These are phyloP conservation scores for Drosophila ogumai DNA, from an alignment of 1,140 invertebrate genomes.

Conservation along the genomic window DNA sequence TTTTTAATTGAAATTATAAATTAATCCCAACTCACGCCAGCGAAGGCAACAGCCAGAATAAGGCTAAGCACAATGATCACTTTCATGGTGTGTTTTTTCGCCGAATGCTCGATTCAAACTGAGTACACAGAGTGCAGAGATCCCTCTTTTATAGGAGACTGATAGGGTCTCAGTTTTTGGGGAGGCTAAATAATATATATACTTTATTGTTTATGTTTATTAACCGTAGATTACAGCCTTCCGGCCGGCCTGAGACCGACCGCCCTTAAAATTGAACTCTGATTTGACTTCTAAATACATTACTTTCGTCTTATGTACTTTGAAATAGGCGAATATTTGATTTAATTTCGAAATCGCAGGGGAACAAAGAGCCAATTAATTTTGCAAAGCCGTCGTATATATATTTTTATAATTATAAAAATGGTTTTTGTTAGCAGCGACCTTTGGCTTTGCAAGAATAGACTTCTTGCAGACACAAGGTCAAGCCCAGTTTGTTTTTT, in stretches of 20 bases:
- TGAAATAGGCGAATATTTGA: not conserved
- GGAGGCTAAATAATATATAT: not conserved
- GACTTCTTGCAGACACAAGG: not conserved
- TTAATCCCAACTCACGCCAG: not conserved
- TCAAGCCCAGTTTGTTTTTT: not conserved
- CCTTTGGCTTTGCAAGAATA: not conserved
- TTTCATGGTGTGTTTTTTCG: conserved; percentile 1
- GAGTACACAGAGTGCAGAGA: not conserved
- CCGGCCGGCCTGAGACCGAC: not conserved
- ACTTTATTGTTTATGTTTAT: not conserved
- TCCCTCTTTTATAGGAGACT: conserved; percentile 15
- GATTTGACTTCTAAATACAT: conserved; percentile 3
- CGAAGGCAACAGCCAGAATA: not conserved
- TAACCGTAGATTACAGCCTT: not conserved
- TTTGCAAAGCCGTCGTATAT: not conserved
- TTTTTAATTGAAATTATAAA: too few species aligned
- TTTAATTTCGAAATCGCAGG: not conserved
- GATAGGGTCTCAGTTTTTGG: not conserved
- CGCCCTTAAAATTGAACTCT: not conserved
- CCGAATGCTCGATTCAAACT: conserved; percentile 8
- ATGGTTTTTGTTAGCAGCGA: not conserved
- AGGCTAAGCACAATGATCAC: conserved; percentile 8
- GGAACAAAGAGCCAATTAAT: not conserved
- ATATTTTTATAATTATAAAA: not conserved
- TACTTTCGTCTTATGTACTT: not conserved